phyloP scores from a whole-genome alignment of 2,888 invertebrate genomes.

The Drosophila pseudotakahashii region DNA sequence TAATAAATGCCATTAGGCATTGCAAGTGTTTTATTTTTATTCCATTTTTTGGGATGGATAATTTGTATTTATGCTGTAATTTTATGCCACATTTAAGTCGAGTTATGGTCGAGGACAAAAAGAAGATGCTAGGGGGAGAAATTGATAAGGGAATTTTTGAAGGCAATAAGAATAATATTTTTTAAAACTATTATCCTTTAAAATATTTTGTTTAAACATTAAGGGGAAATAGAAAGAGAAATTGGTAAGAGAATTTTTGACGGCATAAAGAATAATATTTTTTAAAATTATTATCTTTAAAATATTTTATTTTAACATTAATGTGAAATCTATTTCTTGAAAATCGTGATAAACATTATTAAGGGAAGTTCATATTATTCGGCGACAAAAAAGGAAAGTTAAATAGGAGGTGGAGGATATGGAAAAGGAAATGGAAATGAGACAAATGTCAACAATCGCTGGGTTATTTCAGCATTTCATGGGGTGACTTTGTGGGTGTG shows the following conservation, averaged over 20 bases:
- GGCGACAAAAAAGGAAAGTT: background rate
- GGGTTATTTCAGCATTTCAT: constrained; percentile 41
- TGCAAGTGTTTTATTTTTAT: constrained; percentile 63
- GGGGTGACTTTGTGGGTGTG: constrained; percentile 41
- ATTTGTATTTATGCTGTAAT: constrained; percentile 68
- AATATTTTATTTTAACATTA: too few species aligned
- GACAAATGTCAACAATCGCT: constrained; percentile 50
- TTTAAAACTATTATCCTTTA: background rate
- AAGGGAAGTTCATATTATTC: background rate
- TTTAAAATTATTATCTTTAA: background rate
- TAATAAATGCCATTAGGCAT: constrained; percentile 75
- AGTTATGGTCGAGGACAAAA: constrained; percentile 44
- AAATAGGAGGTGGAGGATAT: background rate
- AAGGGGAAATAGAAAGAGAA: background rate
- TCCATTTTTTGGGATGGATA: constrained; percentile 41
- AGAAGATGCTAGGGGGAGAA: background rate
- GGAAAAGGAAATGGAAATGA: constrained; percentile 36
- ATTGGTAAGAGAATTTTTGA: background rate
- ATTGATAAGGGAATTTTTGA: background rate
- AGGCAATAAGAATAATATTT: too few species aligned
- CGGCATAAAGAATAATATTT: background rate
- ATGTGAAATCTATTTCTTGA: too few species aligned
- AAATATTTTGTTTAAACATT: background rate
- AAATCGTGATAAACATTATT: too few species aligned
- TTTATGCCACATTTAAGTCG: constrained; percentile 69